Evolutionary conservation across 2,797 vertebrate species (phyloP).

Genomic region (Kryptopterus vitreolus): DNA sequence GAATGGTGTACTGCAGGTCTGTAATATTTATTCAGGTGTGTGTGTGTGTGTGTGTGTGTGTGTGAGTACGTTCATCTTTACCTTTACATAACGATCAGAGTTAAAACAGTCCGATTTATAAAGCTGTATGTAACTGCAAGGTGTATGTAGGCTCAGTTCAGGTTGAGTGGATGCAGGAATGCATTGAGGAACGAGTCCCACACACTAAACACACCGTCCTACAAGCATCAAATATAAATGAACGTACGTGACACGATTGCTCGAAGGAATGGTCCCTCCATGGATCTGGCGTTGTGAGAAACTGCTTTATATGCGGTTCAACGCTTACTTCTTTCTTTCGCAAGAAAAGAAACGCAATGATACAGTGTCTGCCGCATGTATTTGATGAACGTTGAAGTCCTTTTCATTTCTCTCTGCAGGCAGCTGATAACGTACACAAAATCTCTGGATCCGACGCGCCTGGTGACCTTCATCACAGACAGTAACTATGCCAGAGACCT

Average conservation of each 20-base stretch:
- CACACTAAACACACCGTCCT: neutral
- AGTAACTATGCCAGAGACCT: constrained; percentile 78
- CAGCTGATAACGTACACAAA: constrained; percentile 85
- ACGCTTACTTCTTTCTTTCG: neutral
- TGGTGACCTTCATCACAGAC: constrained; percentile 85
- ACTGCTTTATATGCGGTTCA: neutral
- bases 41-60: neutral
- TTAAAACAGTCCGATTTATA: neutral
- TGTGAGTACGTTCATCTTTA: neutral
- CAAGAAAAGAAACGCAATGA: neutral
- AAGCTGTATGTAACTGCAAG: neutral
- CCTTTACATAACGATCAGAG: neutral
- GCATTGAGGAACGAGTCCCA: constrained; percentile 36
- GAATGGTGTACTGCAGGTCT: neutral
- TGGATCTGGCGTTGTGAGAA: neutral
- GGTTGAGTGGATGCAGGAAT: constrained; percentile 52
- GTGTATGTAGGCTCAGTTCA: constrained; percentile 17
- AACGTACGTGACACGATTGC: neutral
- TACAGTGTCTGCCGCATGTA: neutral
- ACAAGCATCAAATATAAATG: neutral
- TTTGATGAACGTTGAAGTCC: neutral
- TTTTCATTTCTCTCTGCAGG: constrained; percentile 66
- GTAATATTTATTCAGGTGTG: neutral
- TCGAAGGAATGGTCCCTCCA: neutral
- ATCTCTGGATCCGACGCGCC: constrained; percentile 81